Conservation (phyloP, 2,797 vertebrate genomes). For the Pseudomugil tenellus region DNA sequence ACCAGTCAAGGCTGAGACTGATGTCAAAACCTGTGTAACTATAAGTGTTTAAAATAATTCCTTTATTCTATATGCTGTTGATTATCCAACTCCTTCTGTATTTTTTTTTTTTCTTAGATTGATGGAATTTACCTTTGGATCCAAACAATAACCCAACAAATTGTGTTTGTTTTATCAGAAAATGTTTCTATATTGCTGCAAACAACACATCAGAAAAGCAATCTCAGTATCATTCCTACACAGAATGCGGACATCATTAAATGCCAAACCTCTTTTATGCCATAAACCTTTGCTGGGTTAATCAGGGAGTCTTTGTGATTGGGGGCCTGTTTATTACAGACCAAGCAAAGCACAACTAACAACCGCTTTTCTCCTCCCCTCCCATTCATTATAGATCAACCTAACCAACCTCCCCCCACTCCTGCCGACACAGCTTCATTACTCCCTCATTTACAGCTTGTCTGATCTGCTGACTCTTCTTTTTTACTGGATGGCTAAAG, state of each 20-base stretch:
- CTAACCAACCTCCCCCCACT: no score
- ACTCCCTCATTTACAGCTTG: constrained; percentile 75
- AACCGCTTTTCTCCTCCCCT: constrained; percentile 41
- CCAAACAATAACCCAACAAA: neutral
- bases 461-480: constrained; percentile 73
- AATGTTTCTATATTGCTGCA: neutral
- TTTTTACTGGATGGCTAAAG: constrained; percentile 49
- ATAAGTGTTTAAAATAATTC: no score
- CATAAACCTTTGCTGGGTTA: constrained; percentile 35
- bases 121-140: neutral
- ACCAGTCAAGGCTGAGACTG: no score
- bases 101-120: neutral
- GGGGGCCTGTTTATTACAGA: constrained; percentile 53
- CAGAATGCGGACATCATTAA: constrained; percentile 42
- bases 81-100: neutral
- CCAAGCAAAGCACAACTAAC: constrained; percentile 39
- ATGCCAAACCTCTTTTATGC: constrained; percentile 26
- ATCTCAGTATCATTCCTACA: constrained; percentile 26
- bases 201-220: constrained; percentile 14
- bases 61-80: no score
- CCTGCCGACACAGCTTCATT: constrained; percentile 78
- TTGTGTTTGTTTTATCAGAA: neutral
- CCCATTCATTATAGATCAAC: constrained; percentile 82
- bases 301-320: constrained; percentile 24
- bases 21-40: no score